Conservation (phyloP, 2,113 vertebrate genomes). For the Paratilapia polleni region DNA sequence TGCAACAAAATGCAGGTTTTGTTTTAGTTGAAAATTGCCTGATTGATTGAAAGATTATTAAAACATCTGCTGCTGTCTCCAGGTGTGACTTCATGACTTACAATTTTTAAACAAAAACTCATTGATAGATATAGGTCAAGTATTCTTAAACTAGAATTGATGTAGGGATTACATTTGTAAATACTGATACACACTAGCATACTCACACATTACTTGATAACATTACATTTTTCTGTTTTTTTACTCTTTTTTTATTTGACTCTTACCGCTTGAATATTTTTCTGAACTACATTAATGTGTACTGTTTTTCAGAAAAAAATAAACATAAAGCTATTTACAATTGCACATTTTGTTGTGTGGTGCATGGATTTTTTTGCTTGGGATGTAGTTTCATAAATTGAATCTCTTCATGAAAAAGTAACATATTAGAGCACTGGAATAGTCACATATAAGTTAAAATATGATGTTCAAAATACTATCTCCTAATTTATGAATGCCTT, state of each 20-base stretch:
- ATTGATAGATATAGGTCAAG: neutral
- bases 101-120: rapidly evolving
- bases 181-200: neutral
- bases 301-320: neutral
- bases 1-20: too few species aligned
- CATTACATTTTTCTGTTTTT: too few species aligned
- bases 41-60: neutral
- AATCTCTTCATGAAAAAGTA: neutral
- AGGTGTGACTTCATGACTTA: neutral
- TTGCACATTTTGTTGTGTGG: neutral
- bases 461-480: neutral
- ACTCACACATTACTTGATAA: too few species aligned
- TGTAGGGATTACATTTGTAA: neutral
- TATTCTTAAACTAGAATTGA: neutral
- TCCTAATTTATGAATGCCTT: neutral
- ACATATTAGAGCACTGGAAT: neutral
- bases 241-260: neutral
- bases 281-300: neutral
- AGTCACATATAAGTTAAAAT: neutral
- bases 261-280: neutral
- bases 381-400: neutral
- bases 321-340: neutral
- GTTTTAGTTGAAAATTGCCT: too few species aligned
- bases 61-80: neutral
- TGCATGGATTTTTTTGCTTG: neutral